A percentile compares a stretch with the other conserved stretches of the same genome.
These are phyloP conservation scores for Thymelicus sylvestris DNA, from an alignment of 2,888 invertebrate genomes.

Conservation along the genomic window DNA sequence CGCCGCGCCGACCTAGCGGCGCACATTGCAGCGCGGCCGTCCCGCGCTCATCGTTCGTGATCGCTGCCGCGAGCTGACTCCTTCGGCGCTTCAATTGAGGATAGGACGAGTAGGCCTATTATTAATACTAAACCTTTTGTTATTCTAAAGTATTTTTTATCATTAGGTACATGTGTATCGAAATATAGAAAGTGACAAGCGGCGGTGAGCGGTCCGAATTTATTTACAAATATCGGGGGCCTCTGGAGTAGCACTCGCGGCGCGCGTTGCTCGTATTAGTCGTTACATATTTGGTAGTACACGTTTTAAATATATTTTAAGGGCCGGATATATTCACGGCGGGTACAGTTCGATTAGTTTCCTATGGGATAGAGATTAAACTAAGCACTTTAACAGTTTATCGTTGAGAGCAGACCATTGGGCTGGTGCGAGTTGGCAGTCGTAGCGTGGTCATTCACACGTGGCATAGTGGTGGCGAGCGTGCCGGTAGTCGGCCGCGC, in stretches of 20 bases:
- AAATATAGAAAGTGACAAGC: slow-evolving; percentile 78
- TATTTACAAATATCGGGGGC: slow-evolving; percentile 69
- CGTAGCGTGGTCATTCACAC: slow-evolving; percentile 54
- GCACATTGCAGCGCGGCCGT: slow-evolving; percentile 5
- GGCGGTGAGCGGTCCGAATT: slow-evolving; percentile 67
- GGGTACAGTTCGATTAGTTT: slow-evolving; percentile 25
- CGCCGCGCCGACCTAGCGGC: slow-evolving; percentile 5
- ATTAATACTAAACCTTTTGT: slow-evolving; percentile 48
- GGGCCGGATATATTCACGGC: slow-evolving; percentile 23
- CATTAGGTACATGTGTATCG: slow-evolving; percentile 64
- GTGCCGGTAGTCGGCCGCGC: slow-evolving; percentile 71
- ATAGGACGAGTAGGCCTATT: slow-evolving; percentile 60
- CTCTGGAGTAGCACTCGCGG: slow-evolving; percentile 58
- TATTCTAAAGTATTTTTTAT: slow-evolving; percentile 59
- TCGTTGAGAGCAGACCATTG: slow-evolving; percentile 29
- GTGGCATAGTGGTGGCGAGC: slow-evolving; percentile 72
- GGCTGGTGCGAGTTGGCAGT: slow-evolving; percentile 48
- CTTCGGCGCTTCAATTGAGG: slow-evolving; percentile 13
- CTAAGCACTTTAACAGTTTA: slow-evolving; percentile 36
- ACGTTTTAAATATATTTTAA: slow-evolving; percentile 18
- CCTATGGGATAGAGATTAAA: slow-evolving; percentile 31
- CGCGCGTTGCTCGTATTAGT: slow-evolving; percentile 39
- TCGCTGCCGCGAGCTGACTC: slow-evolving; percentile 6
- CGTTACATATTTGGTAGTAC: slow-evolving; percentile 5
- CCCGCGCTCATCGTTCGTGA: not conserved